phyloP scores from a whole-genome alignment of 2,797 vertebrate species.

The Cyprinodon diabolis region DNA sequence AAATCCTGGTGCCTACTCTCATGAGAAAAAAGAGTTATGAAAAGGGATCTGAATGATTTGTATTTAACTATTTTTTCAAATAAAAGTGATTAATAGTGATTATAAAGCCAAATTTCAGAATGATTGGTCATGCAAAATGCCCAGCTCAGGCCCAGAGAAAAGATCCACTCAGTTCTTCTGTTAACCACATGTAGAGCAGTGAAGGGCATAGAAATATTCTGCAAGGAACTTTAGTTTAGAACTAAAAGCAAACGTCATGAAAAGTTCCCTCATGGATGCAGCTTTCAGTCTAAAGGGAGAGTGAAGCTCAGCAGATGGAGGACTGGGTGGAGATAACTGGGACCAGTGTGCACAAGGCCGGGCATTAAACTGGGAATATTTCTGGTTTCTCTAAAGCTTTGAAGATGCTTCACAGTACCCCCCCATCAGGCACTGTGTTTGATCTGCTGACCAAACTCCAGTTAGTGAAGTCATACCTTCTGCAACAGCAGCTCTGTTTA shows the following conservation, averaged over 20 bases:
- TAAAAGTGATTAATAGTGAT: too few relatives aligned
- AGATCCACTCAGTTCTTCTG: too few relatives aligned
- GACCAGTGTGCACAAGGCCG: not conserved
- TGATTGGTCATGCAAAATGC: too few relatives aligned
- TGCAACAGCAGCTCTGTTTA: conserved; percentile 36
- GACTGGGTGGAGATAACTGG: not conserved
- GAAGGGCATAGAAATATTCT: too few relatives aligned
- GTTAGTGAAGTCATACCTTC: conserved; percentile 62
- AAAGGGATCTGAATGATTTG: too few relatives aligned
- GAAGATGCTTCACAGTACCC: conserved; percentile 39
- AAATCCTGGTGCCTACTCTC: too few relatives aligned
- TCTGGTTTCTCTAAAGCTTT: conserved; percentile 27
- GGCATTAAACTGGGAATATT: not conserved
- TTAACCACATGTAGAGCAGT: too few relatives aligned
- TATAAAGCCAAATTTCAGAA: too few relatives aligned
- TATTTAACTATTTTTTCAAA: too few relatives aligned
- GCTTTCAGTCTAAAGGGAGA: not conserved
- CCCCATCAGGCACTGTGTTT: conserved; percentile 35
- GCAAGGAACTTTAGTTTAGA: too few relatives aligned
- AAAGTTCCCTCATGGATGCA: not conserved
- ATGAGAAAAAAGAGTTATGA: too few relatives aligned
- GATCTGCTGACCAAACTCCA: conserved; percentile 60
- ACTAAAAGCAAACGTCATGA: too few relatives aligned
- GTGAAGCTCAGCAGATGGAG: not conserved
- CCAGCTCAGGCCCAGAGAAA: not conserved